Conservation (phyloP, 2,888 invertebrate species). For the Eristalis tenax region DNA sequence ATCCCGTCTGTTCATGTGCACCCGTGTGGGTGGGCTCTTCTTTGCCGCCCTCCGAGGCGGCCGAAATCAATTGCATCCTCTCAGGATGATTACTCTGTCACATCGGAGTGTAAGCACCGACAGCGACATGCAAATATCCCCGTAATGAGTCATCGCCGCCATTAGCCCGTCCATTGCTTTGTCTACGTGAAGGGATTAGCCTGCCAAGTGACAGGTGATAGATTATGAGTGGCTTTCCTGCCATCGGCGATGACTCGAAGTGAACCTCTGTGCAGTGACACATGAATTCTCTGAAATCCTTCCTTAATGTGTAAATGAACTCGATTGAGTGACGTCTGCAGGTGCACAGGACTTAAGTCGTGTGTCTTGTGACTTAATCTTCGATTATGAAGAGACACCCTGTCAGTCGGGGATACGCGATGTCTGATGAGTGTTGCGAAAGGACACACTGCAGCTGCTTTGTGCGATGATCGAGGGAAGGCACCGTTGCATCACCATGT, state of each 20-base stretch:
- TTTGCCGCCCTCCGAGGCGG: neutral
- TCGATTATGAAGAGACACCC: neutral
- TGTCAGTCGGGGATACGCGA: neutral
- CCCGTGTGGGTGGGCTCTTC: neutral
- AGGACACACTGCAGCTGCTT: neutral
- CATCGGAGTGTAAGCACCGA: slow-evolving; percentile 55
- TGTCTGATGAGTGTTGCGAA: neutral
- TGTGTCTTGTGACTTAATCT: neutral
- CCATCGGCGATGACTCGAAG: slow-evolving; percentile 27
- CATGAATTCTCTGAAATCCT: slow-evolving; percentile 41
- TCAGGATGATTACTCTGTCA: slow-evolving; percentile 63
- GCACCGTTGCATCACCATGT: neutral
- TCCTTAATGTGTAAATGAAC: slow-evolving; percentile 28
- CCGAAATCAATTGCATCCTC: slow-evolving; percentile 18
- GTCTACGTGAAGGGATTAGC: slow-evolving; percentile 36
- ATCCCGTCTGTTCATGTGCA: neutral
- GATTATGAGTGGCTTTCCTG: slow-evolving; percentile 37
- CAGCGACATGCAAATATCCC: slow-evolving; percentile 31
- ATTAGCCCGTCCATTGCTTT: slow-evolving; percentile 17
- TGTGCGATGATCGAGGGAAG: neutral
- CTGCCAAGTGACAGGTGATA: slow-evolving; percentile 46
- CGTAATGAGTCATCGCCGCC: slow-evolving; percentile 47
- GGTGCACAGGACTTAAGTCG: slow-evolving; percentile 6
- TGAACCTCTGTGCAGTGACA: slow-evolving; percentile 7
- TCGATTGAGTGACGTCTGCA: slow-evolving; percentile 1